These are phyloP conservation scores for Papilio polytes DNA, from an alignment of 1,140 invertebrate genomes.

Conservation along the genomic window DNA sequence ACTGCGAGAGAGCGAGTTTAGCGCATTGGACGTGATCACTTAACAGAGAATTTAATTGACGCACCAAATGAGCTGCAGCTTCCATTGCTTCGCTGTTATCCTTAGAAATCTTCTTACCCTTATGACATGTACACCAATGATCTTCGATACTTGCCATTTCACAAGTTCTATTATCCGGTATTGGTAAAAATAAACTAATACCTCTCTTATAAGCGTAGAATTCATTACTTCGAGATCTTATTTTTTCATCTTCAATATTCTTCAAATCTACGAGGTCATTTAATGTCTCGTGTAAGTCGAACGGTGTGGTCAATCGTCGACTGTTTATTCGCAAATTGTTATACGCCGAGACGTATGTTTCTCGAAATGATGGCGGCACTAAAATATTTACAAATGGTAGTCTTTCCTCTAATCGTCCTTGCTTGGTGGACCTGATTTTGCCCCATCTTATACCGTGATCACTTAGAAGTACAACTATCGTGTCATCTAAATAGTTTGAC, in stretches of 20 bases:
- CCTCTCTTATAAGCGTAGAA: conserved; percentile 78
- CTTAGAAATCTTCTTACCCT: conserved; percentile 79
- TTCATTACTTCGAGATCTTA: conserved; percentile 53
- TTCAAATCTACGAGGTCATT: conserved; percentile 71
- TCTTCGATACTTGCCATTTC: conserved; percentile 89
- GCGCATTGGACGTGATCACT: conserved; percentile 86
- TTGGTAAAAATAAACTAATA: conserved; percentile 90
- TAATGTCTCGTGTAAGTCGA: conserved; percentile 90
- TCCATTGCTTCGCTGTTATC: conserved; percentile 80
- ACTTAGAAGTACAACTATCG: conserved; percentile 92
- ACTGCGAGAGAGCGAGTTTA: conserved; percentile 80
- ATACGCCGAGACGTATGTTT: conserved; percentile 86
- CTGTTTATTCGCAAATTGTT: conserved; percentile 89
- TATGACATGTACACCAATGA: conserved; percentile 94
- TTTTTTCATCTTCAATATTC: conserved; percentile 67
- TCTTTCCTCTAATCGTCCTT: conserved; percentile 95
- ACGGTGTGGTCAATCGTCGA: conserved; percentile 92
- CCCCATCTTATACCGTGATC: conserved; percentile 98
- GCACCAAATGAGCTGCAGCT: conserved; percentile 84
- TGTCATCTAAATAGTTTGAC: conserved; percentile 86
- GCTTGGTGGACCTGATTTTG: conserved; percentile 87
- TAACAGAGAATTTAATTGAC: conserved; percentile 87
- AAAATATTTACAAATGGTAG: conserved; percentile 93
- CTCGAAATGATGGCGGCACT: conserved; percentile 89
- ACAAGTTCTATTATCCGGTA: conserved; percentile 90